Conservation (phyloP, 2,888 invertebrate genomes). For the Argynnis bischoffii region DNA sequence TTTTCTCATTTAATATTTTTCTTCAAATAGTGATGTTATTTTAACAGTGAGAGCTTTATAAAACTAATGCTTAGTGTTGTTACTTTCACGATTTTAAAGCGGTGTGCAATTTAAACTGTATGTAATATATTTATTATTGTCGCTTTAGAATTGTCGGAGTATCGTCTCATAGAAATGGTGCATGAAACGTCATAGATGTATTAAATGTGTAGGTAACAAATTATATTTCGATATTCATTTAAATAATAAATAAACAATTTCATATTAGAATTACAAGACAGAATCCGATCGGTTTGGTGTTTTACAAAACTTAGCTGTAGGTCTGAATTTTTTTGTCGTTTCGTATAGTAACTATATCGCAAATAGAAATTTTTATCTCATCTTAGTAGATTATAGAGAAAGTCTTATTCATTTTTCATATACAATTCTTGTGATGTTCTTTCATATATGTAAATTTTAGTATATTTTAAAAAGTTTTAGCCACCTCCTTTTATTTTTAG, state of each 20-base stretch:
- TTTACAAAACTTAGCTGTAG: constrained; percentile 11
- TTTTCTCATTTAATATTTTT: constrained; percentile 52
- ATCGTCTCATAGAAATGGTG: constrained; percentile 46
- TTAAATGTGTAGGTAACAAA: constrained; percentile 22
- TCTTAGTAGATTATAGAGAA: constrained; percentile 17
- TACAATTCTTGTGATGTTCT: constrained; percentile 21
- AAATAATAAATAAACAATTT: constrained; percentile 19
- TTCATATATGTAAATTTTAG: constrained; percentile 11
- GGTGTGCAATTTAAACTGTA: constrained; percentile 19
- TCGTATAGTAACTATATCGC: constrained; percentile 1
- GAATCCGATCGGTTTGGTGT: constrained; percentile 3
- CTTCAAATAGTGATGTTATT: constrained; percentile 48
- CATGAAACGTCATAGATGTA: constrained; percentile 58
- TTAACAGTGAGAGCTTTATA: constrained; percentile 60
- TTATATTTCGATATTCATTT: constrained; percentile 24
- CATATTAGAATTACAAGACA: constrained; percentile 13
- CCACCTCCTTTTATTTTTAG: constrained; percentile 15
- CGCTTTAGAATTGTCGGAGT: constrained; percentile 44
- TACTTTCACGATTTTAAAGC: constrained; percentile 33
- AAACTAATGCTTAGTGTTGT: constrained; percentile 42
- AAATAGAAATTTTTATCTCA: constrained; percentile 21
- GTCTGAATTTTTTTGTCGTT: constrained; percentile 1
- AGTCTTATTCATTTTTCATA: constrained; percentile 19
- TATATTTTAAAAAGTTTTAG: constrained; percentile 1
- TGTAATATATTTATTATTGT: constrained; percentile 38